Evolutionary conservation across 2,888 invertebrate species (phyloP), one percentile per base, ranked within the genome.

Genomic region (Lycia hirtaria): DNA sequence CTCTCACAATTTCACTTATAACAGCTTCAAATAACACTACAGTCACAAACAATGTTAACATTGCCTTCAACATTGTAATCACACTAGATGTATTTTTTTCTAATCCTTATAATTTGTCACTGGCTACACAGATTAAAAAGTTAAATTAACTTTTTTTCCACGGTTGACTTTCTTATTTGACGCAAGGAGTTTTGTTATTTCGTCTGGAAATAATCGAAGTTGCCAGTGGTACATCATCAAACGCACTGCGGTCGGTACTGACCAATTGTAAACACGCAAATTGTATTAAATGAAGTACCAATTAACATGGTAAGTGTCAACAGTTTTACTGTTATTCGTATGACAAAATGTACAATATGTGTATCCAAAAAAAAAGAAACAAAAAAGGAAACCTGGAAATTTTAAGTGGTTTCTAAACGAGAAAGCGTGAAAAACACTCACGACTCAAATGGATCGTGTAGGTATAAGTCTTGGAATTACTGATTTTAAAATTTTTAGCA

Each of bases 221-320:
- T 78, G 71, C 67, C 76, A 65, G 73, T 64, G 41, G 67, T 71
- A 72, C 80, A 76, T 75, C 79, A 65, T 75, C 72, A 73, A 79
- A 75, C 73, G 67, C 60, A 88, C 87, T 88, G 87, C 72, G 67
- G 66, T 71, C 71, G 69, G 73, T 49, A 61, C 73, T 64, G 57
- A 59, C 65, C 65, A 64, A 64, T 71, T 71, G 63, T 64, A 61
- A 67, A 68, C 68, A 71, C 70, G 75, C 72, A 69, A 75, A 81
- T 71, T 65, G 73, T 76, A 76, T 78, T 76, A 80, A 83, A 87
- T 84, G 82, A 81, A 82, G 77, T 75, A 71, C 71, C 80, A 87
- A 87, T 90, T 90, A 90, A 83, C 90, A 87, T 71, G 69, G 78
- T 70, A 69, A 61, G 75, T 83, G 87, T 81, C 81, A 87, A 83